Percentiles rank a stretch among this genome's conserved stretches.
phyloP scores from a whole-genome alignment of 2,888 invertebrate genomes.

The Harmothoe impar region DNA sequence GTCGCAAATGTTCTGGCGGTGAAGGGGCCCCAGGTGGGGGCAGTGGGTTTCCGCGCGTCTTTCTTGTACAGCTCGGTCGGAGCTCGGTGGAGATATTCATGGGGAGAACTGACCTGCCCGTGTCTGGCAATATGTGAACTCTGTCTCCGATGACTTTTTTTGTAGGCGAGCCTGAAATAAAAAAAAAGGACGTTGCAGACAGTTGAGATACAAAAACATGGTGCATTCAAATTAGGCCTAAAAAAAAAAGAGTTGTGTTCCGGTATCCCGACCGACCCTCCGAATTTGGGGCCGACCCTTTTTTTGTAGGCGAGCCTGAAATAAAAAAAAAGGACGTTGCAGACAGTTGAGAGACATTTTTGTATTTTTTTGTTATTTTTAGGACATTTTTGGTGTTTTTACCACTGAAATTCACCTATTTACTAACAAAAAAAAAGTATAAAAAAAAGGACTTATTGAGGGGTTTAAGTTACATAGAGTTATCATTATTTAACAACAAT shows the following conservation, averaged over 20 bases:
- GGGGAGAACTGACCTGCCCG: background rate
- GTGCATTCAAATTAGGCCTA: background rate
- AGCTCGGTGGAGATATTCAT: background rate
- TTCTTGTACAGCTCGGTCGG: too few species aligned
- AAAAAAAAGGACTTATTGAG: too few species aligned
- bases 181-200: background rate
- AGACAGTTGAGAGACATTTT: background rate
- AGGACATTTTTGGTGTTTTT: too few species aligned
- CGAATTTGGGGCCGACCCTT: too few species aligned
- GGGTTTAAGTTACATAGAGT: too few species aligned
- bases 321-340: background rate
- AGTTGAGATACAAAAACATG: background rate
- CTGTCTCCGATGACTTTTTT: background rate
- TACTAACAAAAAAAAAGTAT: too few species aligned
- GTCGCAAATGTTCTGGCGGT: background rate
- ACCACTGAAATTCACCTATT: too few species aligned
- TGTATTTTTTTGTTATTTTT: too few species aligned
- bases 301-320: background rate
- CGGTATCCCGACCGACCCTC: too few species aligned
- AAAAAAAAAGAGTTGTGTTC: too few species aligned
- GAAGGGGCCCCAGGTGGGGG: conserved; percentile 32
- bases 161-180: background rate
- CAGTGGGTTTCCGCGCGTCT: background rate
- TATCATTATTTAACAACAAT: too few species aligned
- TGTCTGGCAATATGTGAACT: background rate